Conservation (phyloP, 2,888 invertebrate species). For the Achlya flavicornis region DNA sequence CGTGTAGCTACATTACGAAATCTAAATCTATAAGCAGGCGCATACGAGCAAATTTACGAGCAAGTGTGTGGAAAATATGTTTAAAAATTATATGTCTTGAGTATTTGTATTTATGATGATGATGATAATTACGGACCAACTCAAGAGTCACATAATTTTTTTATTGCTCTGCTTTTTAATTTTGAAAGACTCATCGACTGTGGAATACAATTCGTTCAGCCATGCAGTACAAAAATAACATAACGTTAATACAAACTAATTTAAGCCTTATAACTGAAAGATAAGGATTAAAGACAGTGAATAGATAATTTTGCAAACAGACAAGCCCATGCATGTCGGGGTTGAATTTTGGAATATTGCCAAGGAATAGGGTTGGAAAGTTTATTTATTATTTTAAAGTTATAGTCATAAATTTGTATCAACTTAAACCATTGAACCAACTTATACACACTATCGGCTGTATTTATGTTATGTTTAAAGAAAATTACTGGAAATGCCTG, state of each 20-base stretch:
- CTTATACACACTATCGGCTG: too few relatives aligned
- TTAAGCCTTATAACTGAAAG: not conserved
- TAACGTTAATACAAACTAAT: not conserved
- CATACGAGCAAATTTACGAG: too few relatives aligned
- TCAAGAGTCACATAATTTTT: not conserved
- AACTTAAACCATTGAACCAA: too few relatives aligned
- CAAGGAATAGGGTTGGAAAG: slow-evolving; percentile 4
- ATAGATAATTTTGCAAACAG: slow-evolving; percentile 5
- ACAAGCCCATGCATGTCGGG: slow-evolving; percentile 2
- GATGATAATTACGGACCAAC: not conserved
- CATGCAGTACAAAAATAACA: not conserved
- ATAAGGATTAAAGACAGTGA: not conserved
- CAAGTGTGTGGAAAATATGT: too few relatives aligned
- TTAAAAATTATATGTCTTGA: too few relatives aligned
- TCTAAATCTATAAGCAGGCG: too few relatives aligned
- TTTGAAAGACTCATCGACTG: not conserved
- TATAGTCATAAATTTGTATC: not conserved
- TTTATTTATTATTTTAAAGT: not conserved
- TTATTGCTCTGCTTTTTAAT: not conserved
- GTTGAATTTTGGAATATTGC: slow-evolving; percentile 9
- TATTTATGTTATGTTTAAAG: not conserved
- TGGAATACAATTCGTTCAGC: slow-evolving; percentile 3
- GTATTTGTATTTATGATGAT: too few relatives aligned
- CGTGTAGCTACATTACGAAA: too few relatives aligned
- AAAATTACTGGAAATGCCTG: too few relatives aligned